These are phyloP conservation scores for Lepeophtheirus nordmannii DNA, from an alignment of 2,888 invertebrate species.

Conservation along the genomic window DNA sequence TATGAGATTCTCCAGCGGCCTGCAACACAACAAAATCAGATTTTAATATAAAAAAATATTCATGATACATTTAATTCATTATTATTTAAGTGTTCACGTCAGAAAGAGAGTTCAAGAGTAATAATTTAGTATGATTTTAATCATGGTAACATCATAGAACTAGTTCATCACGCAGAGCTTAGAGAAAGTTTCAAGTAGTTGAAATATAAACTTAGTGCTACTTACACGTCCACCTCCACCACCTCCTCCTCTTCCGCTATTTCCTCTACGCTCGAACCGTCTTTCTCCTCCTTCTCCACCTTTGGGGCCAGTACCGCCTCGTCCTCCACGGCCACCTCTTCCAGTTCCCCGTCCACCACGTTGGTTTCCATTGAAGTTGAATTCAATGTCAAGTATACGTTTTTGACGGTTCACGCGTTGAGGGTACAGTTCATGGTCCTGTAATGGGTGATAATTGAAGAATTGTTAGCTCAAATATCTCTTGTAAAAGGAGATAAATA, in stretches of 20 bases:
- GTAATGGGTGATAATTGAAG: not conserved
- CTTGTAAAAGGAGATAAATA: not conserved
- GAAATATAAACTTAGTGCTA: not conserved
- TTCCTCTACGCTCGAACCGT: conserved; percentile 13
- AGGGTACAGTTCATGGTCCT: conserved; percentile 45
- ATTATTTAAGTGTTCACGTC: not conserved
- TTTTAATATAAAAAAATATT: not conserved
- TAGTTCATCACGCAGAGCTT: too few relatives aligned
- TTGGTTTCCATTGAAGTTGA: conserved; percentile 64
- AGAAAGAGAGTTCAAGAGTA: conserved; percentile 5
- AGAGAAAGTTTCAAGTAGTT: too few relatives aligned
- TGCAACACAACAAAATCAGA: conserved; percentile 28
- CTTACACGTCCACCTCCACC: not conserved
- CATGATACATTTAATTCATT: not conserved
- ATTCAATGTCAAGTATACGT: conserved; percentile 63
- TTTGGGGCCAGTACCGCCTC: too few relatives aligned
- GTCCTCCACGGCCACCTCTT: conserved; percentile 27
- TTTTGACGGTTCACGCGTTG: conserved; percentile 73
- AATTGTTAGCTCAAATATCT: not conserved
- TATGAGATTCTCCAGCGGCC: conserved; percentile 31
- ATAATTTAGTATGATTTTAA: not conserved
- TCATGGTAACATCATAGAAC: conserved; percentile 6
- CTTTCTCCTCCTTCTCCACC: conserved; percentile 9
- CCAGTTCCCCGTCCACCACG: conserved; percentile 34
- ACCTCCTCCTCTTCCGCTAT: conserved; percentile 10